Percentiles rank a stretch among this genome's conserved stretches.
phyloP scores from a whole-genome alignment of 2,888 invertebrate genomes.

The Gonocerus acuteangulatus region DNA sequence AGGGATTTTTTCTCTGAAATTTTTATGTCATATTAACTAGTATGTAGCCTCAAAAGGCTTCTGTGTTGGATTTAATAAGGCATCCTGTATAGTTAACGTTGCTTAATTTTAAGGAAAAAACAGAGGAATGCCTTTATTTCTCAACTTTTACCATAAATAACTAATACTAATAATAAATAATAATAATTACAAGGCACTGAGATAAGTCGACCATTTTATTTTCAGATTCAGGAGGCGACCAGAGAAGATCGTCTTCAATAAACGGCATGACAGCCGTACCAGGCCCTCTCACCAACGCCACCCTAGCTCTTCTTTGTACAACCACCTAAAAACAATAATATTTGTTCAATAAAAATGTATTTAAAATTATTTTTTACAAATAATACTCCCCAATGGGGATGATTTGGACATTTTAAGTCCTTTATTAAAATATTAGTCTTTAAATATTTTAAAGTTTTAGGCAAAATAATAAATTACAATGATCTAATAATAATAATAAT shows the following conservation, averaged over 20 bases:
- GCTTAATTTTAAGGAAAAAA: too few relatives aligned
- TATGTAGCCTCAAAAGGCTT: too few relatives aligned
- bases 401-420: too few relatives aligned
- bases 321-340: conserved; percentile 39
- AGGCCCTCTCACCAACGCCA: conserved; percentile 37
- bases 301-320: conserved; percentile 42
- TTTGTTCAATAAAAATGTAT: conserved; percentile 2
- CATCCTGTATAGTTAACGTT: too few relatives aligned
- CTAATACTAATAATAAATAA: conserved; percentile 33
- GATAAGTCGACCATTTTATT: conserved; percentile 85
- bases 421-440: not conserved
- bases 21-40: too few relatives aligned
- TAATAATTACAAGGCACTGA: conserved; percentile 65
- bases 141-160: too few relatives aligned
- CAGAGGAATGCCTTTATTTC: too few relatives aligned
- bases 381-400: not conserved
- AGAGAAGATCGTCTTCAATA: conserved; percentile 88
- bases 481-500: too few relatives aligned
- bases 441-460: too few relatives aligned
- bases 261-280: conserved; percentile 50
- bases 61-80: too few relatives aligned
- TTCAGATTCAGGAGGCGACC: conserved; percentile 70
- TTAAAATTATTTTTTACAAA: not conserved
- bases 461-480: too few relatives aligned
- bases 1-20: too few relatives aligned